Evolutionary conservation across 1,140 invertebrate genomes (phyloP).

Genomic region (Rhynchophorus ferrugineus): DNA sequence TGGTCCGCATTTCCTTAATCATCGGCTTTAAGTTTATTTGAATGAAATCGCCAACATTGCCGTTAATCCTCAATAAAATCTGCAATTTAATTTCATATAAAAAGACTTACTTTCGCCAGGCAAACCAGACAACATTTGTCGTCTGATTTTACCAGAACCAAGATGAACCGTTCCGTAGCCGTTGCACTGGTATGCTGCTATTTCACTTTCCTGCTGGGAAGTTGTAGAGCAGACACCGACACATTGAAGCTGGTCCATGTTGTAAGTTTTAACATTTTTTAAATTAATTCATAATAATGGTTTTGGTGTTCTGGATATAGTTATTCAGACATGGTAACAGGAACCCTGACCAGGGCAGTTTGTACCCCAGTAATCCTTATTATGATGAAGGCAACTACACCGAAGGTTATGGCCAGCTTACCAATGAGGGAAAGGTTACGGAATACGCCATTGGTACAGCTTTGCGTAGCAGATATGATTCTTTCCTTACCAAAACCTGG

Average conservation of each 20-base stretch:
- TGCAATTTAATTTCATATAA: no score
- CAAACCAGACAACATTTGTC: no score
- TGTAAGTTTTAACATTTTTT: background rate
- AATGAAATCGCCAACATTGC: no score
- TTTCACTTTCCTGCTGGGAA: no score
- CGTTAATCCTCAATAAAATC: no score
- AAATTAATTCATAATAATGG: background rate
- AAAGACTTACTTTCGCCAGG: no score
- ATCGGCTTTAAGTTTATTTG: no score
- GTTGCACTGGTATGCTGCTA: no score
- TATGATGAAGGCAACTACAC: background rate
- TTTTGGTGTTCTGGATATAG: background rate
- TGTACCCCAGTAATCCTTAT: background rate
- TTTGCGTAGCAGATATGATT: constrained; percentile 51
- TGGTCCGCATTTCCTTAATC: no score
- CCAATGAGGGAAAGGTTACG: constrained; percentile 24
- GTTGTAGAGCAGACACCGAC: background rate
- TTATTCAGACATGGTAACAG: background rate
- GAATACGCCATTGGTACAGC: constrained; percentile 55
- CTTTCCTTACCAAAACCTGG: constrained; percentile 52
- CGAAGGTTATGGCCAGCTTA: background rate
- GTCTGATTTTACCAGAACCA: no score
- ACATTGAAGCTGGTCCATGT: background rate
- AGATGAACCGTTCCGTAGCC: no score
- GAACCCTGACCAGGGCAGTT: background rate